Conservation (phyloP, 2,797 vertebrate species). For the Pygocentrus nattereri region DNA sequence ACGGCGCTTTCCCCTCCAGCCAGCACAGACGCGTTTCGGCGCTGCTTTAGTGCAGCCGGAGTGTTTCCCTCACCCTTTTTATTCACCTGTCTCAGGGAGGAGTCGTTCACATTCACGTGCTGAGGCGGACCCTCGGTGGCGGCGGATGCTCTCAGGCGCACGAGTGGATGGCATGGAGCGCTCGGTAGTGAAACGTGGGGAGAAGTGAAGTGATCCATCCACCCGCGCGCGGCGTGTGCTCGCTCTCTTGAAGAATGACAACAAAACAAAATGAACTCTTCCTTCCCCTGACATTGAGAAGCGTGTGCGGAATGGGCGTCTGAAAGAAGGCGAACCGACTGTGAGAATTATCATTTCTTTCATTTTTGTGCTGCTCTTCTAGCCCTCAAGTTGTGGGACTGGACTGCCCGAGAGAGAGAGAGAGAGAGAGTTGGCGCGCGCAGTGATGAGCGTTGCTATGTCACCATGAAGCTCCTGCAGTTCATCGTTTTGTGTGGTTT, state of each 20-base stretch:
- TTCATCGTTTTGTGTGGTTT: constrained; percentile 80
- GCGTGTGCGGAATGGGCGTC: not conserved
- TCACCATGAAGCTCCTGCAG: constrained; percentile 81
- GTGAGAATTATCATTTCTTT: too few relatives aligned
- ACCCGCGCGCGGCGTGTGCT: not conserved
- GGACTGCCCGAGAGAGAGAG: constrained; percentile 68
- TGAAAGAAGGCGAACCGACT: not conserved
- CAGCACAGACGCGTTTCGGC: not conserved
- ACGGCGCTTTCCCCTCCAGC: constrained; percentile 3
- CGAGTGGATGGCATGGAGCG: constrained; percentile 12
- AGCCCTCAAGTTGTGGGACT: not conserved
- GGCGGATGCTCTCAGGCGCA: not conserved
- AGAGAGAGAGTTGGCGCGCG: constrained; percentile 74
- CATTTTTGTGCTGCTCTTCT: not conserved
- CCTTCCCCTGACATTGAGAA: not conserved
- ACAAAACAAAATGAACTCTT: not conserved
- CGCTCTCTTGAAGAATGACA: constrained; percentile 9
- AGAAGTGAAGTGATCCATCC: constrained; percentile 14
- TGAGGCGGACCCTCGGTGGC: not conserved
- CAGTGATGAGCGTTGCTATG: constrained; percentile 72
- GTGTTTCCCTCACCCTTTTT: not conserved
- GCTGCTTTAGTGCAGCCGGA: not conserved
- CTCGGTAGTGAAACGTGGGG: not conserved
- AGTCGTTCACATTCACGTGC: not conserved
- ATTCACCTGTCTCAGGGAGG: not conserved